Evolutionary conservation across 1,140 invertebrate species (phyloP).

Genomic region (Leptopilina clavipes): DNA sequence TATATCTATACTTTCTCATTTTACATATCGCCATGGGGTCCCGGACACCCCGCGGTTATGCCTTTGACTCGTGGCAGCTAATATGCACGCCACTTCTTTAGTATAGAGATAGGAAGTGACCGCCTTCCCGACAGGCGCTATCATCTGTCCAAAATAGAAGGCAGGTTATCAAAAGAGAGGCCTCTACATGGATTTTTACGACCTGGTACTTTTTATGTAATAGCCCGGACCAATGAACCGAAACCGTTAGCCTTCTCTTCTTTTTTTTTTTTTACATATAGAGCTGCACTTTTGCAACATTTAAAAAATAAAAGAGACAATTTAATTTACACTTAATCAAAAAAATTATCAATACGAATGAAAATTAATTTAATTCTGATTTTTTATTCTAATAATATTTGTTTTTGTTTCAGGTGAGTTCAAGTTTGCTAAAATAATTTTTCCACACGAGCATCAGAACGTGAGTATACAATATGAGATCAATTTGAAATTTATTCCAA

Average conservation of each 20-base stretch:
- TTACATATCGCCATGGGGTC: conserved; percentile 25
- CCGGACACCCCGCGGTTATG: conserved; percentile 17
- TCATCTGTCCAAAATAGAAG: conserved; percentile 27
- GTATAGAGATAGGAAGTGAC: conserved; percentile 19
- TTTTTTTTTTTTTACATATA: not conserved
- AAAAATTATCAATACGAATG: too few relatives aligned
- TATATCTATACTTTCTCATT: conserved; percentile 15
- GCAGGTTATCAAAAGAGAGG: conserved; percentile 25
- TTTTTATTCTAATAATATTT: too few relatives aligned
- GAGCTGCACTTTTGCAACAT: not conserved
- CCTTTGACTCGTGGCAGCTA: conserved; percentile 28
- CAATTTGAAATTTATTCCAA: too few relatives aligned
- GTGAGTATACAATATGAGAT: too few relatives aligned
- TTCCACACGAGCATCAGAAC: too few relatives aligned
- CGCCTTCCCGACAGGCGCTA: conserved; percentile 31
- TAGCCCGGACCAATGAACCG: conserved; percentile 3
- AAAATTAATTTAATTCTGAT: too few relatives aligned
- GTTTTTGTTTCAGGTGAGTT: too few relatives aligned
- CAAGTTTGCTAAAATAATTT: too few relatives aligned
- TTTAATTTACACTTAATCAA: too few relatives aligned
- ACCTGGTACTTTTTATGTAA: conserved; percentile 15
- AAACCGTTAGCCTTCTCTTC: not conserved
- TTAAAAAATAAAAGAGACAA: too few relatives aligned
- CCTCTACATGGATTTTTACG: not conserved
- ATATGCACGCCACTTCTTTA: conserved; percentile 28